Evolutionary conservation across 1,140 invertebrate genomes (phyloP), one percentile per base, ranked within the genome.

Genomic region (Macrosteles quadrilineatus): DNA sequence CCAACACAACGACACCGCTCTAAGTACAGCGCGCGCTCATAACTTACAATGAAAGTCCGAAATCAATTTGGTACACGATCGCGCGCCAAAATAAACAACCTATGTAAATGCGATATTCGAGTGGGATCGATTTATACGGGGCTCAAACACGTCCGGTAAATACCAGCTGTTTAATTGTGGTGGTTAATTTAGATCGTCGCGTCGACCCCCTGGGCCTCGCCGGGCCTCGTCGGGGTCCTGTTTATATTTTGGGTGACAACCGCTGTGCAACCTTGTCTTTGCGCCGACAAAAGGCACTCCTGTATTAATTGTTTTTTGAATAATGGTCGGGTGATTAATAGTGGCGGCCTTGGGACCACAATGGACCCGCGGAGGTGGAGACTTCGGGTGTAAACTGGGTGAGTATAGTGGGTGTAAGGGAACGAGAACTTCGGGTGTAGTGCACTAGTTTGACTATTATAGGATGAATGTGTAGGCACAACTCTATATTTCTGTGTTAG

Each of bases 291-390:
- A 50, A 21, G 21, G 55, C 55, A 14, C 23, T 50, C 25, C 55
- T 29, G 55, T 59, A 59, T 59, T 59, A 59, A 59, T 59, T 59
- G 55, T 59, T 59, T 59, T 23, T 27, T 59, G 55, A 59, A 59
- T 59, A 59, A 59, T 59, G 55, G 55, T 19, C 47, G 21, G 21
- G n/a, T 59, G 55, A 59, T 59, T 59, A 59, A 59, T 59, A 14
- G 23, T 27, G 14, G 23, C n/a, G 55, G n/a, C 55, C 55, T 59
- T 59, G 55, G 27, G 23, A 12, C 12, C 2, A 59, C 55, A 59
- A 59, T 59, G 25, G 25, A 2, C 55, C 55, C 55, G 21, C n/a
- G n/a, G n/a, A n/a, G n/a, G n/a, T n/a, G n/a, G n/a, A n/a, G n/a
- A n/a, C n/a, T n/a, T n/a, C n/a, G n/a, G n/a, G n/a, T n/a, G n/a